Evolutionary conservation across 1,140 invertebrate species (phyloP).

Genomic region (Pseudomyrmex pallidus): DNA sequence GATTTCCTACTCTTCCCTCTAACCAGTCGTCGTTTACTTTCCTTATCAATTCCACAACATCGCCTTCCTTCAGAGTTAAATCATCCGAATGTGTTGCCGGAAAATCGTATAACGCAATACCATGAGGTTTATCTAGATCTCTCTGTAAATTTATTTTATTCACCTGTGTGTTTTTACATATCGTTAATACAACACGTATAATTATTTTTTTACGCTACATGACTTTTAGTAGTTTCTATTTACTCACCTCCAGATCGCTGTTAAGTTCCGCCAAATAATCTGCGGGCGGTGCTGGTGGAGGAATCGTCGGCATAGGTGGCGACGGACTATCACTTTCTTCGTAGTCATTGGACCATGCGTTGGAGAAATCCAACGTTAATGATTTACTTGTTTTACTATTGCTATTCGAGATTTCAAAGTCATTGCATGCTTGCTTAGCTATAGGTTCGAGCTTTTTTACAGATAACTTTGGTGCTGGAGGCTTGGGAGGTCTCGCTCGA

Average conservation of each 20-base stretch:
- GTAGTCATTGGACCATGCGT: conserved; percentile 71
- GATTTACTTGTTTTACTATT: conserved; percentile 36
- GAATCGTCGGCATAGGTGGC: conserved; percentile 91
- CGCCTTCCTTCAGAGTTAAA: conserved; percentile 90
- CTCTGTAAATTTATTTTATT: conserved; percentile 71
- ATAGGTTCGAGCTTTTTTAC: conserved; percentile 59
- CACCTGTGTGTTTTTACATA: too few relatives aligned
- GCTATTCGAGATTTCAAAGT: conserved; percentile 13
- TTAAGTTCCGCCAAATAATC: conserved; percentile 82
- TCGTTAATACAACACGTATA: neutral
- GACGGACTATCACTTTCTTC: conserved; percentile 83
- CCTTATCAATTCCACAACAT: conserved; percentile 89
- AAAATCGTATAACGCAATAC: conserved; percentile 91
- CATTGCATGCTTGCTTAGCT: conserved; percentile 16
- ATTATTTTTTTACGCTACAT: neutral
- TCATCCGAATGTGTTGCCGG: conserved; percentile 89
- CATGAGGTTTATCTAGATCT: conserved; percentile 86
- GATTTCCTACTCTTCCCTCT: conserved; percentile 87
- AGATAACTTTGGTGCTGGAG: conserved; percentile 68
- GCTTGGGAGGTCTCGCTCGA: conserved; percentile 82
- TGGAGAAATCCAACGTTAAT: conserved; percentile 64
- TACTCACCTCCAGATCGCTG: conserved; percentile 69
- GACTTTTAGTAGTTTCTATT: neutral
- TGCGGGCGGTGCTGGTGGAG: conserved; percentile 89
- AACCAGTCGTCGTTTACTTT: conserved; percentile 93